Evolutionary conservation across 2,888 invertebrate species (phyloP), one percentile per base, ranked within the genome.

Genomic region (Perizoma affinitatum): DNA sequence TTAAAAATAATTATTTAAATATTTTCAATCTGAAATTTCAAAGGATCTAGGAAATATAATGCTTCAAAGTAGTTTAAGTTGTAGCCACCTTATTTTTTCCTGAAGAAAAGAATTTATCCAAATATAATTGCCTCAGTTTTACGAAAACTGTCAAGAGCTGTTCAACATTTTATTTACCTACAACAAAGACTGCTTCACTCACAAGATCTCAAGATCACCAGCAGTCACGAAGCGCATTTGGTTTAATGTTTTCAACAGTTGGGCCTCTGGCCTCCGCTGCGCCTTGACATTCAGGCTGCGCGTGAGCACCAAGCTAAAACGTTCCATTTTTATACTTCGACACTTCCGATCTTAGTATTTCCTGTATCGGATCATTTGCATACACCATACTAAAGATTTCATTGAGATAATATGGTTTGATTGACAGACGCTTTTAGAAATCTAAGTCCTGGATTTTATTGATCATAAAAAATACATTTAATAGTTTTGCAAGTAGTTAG

Each of bases 271-370:
- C 88, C 86, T 87, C 78, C 73, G 52, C 59, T 67, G 68, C 72
- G 73, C 91, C 91, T 91, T 92, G 91, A 90, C 91, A 90, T 91
- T 90, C 88, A 87, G 72, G 75, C 68, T 73, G 80, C 83, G 82
- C 85, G 80, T 82, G 87, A 82, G 77, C 82, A 74, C 76, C 73
- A 67, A 78, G 74, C 80, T 82, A 81, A 84, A 83, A 80, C 85
- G 86, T 87, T 90, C 84, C 80, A 86, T 86, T 89, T 90, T 84
- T 81, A 82, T 84, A 80, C 75, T 72, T 71, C 72, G 74, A 76
- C 76, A 88, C 89, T 91, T 91, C 90, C 91, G 90, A 88, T 83
- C 76, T 75, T 71, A 69, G 57, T 66, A 84, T 86, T 91, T 91
- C 91, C 90, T 88, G 80, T 79, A 81, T 76, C 54, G 63, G 68